Evolutionary conservation across 2,888 invertebrate genomes (phyloP).

Genomic region (Agriopis marginaria): DNA sequence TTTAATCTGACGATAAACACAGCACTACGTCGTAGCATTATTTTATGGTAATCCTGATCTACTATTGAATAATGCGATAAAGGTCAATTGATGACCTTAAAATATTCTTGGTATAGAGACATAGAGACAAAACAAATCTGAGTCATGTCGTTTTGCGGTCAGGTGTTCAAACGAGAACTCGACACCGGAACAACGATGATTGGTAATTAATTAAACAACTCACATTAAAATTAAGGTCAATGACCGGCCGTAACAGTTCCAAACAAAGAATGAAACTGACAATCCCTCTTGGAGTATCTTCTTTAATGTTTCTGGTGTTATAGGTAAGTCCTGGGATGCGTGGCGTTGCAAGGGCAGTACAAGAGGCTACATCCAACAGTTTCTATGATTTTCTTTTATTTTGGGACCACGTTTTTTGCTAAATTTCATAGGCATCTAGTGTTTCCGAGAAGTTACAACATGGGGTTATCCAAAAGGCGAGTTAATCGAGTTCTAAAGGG

Average conservation of each 20-base stretch:
- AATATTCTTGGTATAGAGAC: not conserved
- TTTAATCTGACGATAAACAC: too few relatives aligned
- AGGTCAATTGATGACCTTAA: not conserved
- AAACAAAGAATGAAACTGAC: not conserved
- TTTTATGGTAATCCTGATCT: not conserved
- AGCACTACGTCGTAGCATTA: too few relatives aligned
- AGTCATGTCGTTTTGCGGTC: constrained; percentile 3
- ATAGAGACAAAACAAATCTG: not conserved
- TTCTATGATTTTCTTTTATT: too few relatives aligned
- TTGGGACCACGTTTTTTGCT: too few relatives aligned
- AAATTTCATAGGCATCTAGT: too few relatives aligned
- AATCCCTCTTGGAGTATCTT: not conserved
- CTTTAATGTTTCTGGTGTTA: not conserved
- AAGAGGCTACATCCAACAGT: too few relatives aligned
- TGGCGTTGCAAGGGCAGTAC: too few relatives aligned
- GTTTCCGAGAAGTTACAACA: too few relatives aligned
- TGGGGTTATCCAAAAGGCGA: too few relatives aligned
- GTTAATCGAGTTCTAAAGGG: too few relatives aligned
- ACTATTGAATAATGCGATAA: not conserved
- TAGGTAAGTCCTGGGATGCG: too few relatives aligned
- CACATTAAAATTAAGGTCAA: not conserved
- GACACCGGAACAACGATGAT: constrained; percentile 5
- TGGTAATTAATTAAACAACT: not conserved
- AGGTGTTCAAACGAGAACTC: constrained; percentile 1
- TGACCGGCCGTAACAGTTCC: not conserved